These are phyloP conservation scores for Pseudolaguvia tuberculata DNA, from an alignment of 2,113 vertebrate species.

Conservation along the genomic window DNA sequence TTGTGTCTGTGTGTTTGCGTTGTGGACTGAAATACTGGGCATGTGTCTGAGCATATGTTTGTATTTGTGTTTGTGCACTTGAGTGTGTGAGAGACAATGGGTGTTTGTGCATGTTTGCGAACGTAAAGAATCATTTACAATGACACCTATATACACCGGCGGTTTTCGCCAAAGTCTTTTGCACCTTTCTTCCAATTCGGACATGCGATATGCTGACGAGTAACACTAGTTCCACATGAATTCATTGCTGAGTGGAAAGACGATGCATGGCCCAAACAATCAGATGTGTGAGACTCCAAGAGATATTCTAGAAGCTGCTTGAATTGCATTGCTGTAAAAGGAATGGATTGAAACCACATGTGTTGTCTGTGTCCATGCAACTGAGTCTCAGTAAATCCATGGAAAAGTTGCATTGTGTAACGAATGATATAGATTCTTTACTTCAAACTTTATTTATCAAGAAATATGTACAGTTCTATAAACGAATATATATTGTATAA, in stretches of 20 bases:
- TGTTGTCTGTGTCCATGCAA: conserved; percentile 33
- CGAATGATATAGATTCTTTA: conserved; percentile 38
- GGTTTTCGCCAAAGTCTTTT: conserved; percentile 39
- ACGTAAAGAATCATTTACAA: conserved; percentile 27
- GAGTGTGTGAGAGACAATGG: not conserved
- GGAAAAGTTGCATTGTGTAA: conserved; percentile 33
- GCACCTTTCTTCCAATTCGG: conserved; percentile 37
- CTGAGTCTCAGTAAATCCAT: conserved; percentile 32
- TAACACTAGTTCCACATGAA: conserved; percentile 17
- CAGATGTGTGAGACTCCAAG: conserved; percentile 23
- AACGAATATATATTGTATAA: conserved; percentile 50
- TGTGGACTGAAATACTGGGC: conserved; percentile 20
- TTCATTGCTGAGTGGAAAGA: conserved; percentile 29
- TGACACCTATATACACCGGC: conserved; percentile 44
- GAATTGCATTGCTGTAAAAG: conserved; percentile 16
- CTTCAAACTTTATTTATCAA: conserved; percentile 45
- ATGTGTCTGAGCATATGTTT: conserved; percentile 42
- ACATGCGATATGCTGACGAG: conserved; percentile 25
- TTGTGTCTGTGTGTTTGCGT: conserved; percentile 5
- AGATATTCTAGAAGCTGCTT: conserved; percentile 37
- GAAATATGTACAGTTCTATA: conserved; percentile 52
- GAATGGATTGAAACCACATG: conserved; percentile 28
- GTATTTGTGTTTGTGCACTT: conserved; percentile 17
- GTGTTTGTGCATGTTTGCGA: conserved; percentile 23
- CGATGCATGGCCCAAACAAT: conserved; percentile 51